These are phyloP conservation scores for Catharus bicknelli DNA, from an alignment of 2,113 vertebrate genomes.

Conservation along the genomic window DNA sequence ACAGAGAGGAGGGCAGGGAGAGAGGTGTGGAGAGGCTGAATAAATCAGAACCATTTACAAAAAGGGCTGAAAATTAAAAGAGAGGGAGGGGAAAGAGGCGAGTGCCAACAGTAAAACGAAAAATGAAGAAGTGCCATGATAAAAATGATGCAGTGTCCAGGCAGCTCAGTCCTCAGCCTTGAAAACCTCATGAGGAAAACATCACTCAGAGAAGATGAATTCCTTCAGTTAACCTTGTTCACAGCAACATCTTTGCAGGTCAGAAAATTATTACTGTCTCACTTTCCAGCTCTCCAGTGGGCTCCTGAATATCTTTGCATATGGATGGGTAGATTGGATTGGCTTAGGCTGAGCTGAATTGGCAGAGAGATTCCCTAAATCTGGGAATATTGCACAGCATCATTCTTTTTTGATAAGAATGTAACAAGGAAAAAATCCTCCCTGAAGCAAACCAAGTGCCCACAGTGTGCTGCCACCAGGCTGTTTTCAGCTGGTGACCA, in stretches of 20 bases:
- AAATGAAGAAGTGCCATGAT: neutral
- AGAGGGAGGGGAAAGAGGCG: neutral
- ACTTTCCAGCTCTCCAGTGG: neutral
- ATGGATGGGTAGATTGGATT: constrained; percentile 9
- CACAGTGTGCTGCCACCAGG: neutral
- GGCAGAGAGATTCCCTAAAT: neutral
- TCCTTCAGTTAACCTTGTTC: constrained; percentile 5
- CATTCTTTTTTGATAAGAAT: neutral
- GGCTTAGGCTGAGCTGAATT: constrained; percentile 6
- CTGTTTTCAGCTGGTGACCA: neutral
- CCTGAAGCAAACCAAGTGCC: neutral
- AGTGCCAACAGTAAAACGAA: neutral
- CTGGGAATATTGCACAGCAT: neutral
- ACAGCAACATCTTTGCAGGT: constrained; percentile 40
- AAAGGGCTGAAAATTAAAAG: constrained; percentile 25
- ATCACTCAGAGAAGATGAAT: neutral
- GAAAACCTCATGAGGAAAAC: neutral
- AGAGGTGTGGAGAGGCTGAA: neutral
- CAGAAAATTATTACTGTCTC: constrained; percentile 41
- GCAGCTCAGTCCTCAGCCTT: constrained; percentile 17
- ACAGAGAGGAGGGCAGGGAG: neutral
- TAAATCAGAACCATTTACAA: constrained; percentile 11
- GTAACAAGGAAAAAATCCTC: neutral
- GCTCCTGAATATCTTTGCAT: constrained; percentile 10
- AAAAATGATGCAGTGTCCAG: constrained; percentile 23